Conservation (phyloP, 53 echinoderm and acorn worm genomes). For the Arbacia lixula region DNA sequence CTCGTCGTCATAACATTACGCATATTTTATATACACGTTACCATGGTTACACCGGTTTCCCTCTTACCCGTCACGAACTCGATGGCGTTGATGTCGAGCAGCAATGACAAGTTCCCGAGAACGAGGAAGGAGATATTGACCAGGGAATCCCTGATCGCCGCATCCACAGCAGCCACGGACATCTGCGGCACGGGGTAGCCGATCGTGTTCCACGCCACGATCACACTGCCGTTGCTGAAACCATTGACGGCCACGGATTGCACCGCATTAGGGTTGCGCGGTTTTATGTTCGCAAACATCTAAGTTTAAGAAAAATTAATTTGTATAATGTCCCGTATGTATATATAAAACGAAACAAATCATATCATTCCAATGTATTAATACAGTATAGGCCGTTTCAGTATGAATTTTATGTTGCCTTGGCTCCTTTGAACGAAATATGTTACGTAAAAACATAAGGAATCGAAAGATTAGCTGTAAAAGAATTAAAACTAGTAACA, state of each 20-base stretch:
- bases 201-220: background rate
- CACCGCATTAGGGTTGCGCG: background rate
- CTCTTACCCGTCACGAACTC: no score
- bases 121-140: slow-evolving; percentile 6
- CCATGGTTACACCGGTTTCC: background rate
- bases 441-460: background rate
- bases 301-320: background rate
- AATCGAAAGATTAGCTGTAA: background rate
- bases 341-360: background rate
- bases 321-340: no score
- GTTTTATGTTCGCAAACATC: slow-evolving; percentile 24
- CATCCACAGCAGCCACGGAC: background rate
- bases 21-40: background rate
- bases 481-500: background rate
- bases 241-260: slow-evolving; percentile 3
- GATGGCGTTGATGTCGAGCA: slow-evolving; percentile 13
- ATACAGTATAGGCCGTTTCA: background rate
- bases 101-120: background rate
- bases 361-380: no score
- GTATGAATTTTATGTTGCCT: background rate
- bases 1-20: background rate
- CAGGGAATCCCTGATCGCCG: background rate
- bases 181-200: background rate
- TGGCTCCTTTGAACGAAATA: background rate
- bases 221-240: slow-evolving; percentile 2